Conservation (phyloP, 2,888 invertebrate species). For the Argyra leucocephala region DNA sequence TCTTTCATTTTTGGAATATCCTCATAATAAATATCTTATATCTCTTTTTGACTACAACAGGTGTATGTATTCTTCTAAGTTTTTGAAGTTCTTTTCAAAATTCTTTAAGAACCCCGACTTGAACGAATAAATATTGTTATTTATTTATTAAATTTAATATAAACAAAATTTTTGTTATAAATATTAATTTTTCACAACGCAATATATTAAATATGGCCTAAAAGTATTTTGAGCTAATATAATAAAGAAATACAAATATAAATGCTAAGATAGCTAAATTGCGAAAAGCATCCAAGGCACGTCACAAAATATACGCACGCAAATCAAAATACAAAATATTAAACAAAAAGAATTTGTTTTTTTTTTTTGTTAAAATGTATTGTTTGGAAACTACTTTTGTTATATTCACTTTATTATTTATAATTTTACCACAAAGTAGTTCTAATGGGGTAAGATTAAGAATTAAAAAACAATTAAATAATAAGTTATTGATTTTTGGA, state of each 20-base stretch:
- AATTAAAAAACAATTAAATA: background rate
- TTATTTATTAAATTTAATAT: background rate
- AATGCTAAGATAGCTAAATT: background rate
- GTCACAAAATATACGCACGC: slow-evolving; percentile 1
- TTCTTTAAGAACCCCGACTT: background rate
- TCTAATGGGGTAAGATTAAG: background rate
- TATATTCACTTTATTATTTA: background rate
- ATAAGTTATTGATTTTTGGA: background rate
- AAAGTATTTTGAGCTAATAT: background rate
- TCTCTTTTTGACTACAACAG: no score
- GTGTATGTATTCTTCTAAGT: background rate
- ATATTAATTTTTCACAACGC: no score
- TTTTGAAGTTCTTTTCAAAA: background rate
- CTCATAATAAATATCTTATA: no score
- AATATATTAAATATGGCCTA: background rate
- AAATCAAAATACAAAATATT: background rate
- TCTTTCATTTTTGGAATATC: no score
- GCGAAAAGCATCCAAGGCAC: background rate
- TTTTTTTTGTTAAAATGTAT: background rate
- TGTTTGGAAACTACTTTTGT: background rate
- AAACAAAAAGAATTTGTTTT: background rate
- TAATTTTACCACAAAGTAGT: background rate
- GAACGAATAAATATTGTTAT: background rate
- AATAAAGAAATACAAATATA: background rate
- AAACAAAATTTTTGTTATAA: no score